Evolutionary conservation across 1,140 invertebrate species (phyloP).

Genomic region (Aethina tumida): DNA sequence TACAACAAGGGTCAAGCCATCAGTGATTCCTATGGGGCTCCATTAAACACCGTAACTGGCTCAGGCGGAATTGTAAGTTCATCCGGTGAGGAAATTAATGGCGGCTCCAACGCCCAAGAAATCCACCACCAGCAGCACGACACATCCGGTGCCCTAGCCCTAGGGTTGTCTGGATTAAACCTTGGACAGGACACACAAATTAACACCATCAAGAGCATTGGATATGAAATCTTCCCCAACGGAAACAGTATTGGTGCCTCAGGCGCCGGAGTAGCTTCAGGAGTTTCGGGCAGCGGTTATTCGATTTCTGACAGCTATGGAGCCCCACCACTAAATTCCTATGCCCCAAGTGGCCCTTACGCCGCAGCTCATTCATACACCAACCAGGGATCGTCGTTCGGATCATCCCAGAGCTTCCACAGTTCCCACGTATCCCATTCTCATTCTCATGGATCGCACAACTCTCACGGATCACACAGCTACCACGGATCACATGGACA

Average conservation of each 20-base stretch:
- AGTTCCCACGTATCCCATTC: not conserved
- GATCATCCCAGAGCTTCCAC: slow-evolving; percentile 7
- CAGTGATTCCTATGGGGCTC: slow-evolving; percentile 35
- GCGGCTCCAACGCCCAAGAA: slow-evolving; percentile 4
- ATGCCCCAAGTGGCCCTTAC: slow-evolving; percentile 40
- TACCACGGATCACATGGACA: slow-evolving; percentile 1
- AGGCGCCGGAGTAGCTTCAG: slow-evolving; percentile 18
- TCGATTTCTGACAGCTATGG: slow-evolving; percentile 38
- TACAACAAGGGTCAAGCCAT: slow-evolving; percentile 15
- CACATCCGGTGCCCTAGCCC: slow-evolving; percentile 11
- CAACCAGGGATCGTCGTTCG: slow-evolving; percentile 14
- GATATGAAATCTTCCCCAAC: slow-evolving; percentile 37
- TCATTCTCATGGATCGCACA: slow-evolving; percentile 3
- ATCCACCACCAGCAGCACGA: not conserved
- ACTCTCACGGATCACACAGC: slow-evolving; percentile 5
- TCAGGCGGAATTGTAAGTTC: slow-evolving; percentile 30
- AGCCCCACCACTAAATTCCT: slow-evolving; percentile 40
- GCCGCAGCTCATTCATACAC: slow-evolving; percentile 33
- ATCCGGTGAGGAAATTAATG: slow-evolving; percentile 27
- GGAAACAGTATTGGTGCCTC: too few species aligned
- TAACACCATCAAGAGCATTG: slow-evolving; percentile 38
- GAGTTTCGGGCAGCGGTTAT: slow-evolving; percentile 5
- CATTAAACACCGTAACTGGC: slow-evolving; percentile 33
- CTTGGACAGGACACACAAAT: slow-evolving; percentile 30
- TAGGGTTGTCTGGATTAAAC: slow-evolving; percentile 22